Evolutionary conservation across 2,113 vertebrate genomes (phyloP).

Genomic region (Muscicapa adusta): DNA sequence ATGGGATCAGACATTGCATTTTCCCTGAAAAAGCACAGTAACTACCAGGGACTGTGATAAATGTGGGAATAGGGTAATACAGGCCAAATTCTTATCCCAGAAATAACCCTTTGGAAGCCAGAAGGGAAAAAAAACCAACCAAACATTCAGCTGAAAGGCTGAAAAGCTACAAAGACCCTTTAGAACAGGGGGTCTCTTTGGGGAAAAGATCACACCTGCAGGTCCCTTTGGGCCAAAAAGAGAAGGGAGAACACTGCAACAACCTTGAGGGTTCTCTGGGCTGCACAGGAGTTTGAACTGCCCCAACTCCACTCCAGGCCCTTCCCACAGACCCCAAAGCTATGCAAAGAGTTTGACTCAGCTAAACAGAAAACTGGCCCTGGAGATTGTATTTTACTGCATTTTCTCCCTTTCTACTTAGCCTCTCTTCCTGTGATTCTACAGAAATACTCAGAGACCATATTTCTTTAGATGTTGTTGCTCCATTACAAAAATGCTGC

Average conservation of each 20-base stretch:
- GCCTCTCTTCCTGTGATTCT: neutral
- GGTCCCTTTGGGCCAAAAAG: neutral
- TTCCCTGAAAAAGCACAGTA: neutral
- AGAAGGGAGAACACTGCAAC: neutral
- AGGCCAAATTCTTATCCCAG: neutral
- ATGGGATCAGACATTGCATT: neutral
- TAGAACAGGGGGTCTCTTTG: neutral
- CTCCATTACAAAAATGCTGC: neutral
- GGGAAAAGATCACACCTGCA: neutral
- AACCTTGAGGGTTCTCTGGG: neutral
- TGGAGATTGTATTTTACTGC: neutral
- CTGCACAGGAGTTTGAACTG: neutral
- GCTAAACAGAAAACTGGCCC: neutral
- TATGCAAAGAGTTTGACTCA: neutral
- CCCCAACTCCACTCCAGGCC: accelerated
- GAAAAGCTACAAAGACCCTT: neutral
- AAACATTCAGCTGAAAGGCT: neutral
- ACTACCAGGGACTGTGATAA: neutral
- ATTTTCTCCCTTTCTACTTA: neutral
- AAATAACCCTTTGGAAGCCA: neutral
- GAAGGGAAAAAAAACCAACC: neutral
- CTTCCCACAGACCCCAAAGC: neutral
- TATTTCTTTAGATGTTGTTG: neutral
- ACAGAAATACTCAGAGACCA: neutral
- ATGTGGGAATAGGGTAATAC: neutral